Evolutionary conservation across 2,888 invertebrate genomes (phyloP).

Genomic region (Nymphalis c-album): DNA sequence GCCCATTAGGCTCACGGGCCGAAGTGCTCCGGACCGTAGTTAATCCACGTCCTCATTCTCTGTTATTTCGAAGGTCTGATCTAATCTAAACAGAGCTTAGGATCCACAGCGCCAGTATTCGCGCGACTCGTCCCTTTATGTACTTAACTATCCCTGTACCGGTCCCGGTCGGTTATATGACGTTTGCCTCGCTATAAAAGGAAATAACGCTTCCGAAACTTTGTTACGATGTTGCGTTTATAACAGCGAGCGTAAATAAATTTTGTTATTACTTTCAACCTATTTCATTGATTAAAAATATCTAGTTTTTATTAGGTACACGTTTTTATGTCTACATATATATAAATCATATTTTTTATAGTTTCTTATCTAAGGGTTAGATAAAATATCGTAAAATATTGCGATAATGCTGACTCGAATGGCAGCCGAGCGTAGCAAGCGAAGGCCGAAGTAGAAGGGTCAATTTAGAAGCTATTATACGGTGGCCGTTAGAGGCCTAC

Average conservation of each 20-base stretch:
- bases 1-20: slow-evolving; percentile 79
- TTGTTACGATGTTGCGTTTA: slow-evolving; percentile 65
- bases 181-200: slow-evolving; percentile 72
- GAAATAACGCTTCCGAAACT: slow-evolving; percentile 75
- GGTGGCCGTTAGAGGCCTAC: slow-evolving; percentile 77
- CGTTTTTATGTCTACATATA: neutral
- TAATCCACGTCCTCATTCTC: slow-evolving; percentile 82
- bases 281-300: slow-evolving; percentile 5
- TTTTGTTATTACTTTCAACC: slow-evolving; percentile 2
- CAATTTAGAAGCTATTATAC: slow-evolving; percentile 80
- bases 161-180: slow-evolving; percentile 59
- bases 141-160: slow-evolving; percentile 73
- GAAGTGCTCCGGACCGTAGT: slow-evolving; percentile 80
- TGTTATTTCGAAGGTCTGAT: slow-evolving; percentile 82
- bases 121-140: slow-evolving; percentile 79
- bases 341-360: neutral
- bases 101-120: slow-evolving; percentile 78
- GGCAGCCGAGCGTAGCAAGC: slow-evolving; percentile 46
- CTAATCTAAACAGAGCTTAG: slow-evolving; percentile 82
- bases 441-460: slow-evolving; percentile 55
- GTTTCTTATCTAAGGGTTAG: slow-evolving; percentile 1
- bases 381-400: slow-evolving; percentile 40
- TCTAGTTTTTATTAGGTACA: neutral
- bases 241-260: slow-evolving; percentile 27
- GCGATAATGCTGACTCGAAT: slow-evolving; percentile 53